Conservation (phyloP, 2,797 vertebrate species). For the Pipistrellus kuhlii region DNA sequence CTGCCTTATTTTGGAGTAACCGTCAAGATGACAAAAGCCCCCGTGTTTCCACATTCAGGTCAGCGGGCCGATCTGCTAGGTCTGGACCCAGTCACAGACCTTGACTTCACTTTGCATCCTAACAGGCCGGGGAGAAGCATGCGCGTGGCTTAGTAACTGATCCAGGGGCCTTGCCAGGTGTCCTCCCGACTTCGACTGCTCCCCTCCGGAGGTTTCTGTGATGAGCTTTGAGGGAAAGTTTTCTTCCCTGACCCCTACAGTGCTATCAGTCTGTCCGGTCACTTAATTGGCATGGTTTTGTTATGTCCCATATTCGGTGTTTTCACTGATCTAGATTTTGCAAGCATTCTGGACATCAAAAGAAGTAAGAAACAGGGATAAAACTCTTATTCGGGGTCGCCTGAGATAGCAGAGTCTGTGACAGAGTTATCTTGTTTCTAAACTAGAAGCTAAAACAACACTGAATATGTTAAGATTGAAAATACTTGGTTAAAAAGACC, state of each 20-base stretch:
- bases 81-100: background rate
- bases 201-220: background rate
- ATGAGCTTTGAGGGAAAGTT: background rate
- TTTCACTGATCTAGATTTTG: constrained; percentile 48
- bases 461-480: constrained; percentile 62
- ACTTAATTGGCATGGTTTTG: background rate
- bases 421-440: background rate
- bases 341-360: constrained; percentile 56
- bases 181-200: background rate
- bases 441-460: constrained; percentile 65
- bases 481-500: constrained; percentile 68
- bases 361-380: background rate
- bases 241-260: background rate
- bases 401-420: background rate
- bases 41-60: background rate
- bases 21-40: background rate
- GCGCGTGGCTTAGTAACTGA: background rate
- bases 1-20: background rate
- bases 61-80: background rate
- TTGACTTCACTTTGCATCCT: background rate
- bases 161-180: background rate
- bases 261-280: background rate
- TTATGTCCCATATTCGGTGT: background rate
- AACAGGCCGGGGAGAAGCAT: background rate
- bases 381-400: constrained; percentile 27